Evolutionary conservation across 2,888 invertebrate genomes (phyloP).

Genomic region (Axea sp.): DNA sequence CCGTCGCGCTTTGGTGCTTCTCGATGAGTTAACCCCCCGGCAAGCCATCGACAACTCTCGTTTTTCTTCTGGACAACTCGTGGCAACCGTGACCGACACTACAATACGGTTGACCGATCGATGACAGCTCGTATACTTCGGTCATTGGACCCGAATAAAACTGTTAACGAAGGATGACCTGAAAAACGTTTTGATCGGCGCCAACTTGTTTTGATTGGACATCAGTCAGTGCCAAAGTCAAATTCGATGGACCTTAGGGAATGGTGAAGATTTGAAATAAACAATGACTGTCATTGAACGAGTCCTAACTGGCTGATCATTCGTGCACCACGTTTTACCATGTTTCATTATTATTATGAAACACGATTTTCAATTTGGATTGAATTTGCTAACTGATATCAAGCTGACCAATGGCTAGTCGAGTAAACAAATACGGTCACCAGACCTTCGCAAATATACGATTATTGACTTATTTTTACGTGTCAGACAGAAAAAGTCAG

Average conservation of each 20-base stretch:
- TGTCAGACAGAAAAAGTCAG: conserved; percentile 15
- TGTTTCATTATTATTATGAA: no score
- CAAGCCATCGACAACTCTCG: conserved; percentile 59
- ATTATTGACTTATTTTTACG: conserved; percentile 1
- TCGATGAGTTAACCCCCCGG: conserved; percentile 62
- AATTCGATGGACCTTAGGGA: background rate
- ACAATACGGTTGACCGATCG: conserved; percentile 23
- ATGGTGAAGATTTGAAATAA: conserved; percentile 4
- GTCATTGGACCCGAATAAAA: conserved; percentile 16
- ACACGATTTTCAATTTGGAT: background rate
- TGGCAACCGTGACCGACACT: conserved; percentile 14
- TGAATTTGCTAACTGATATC: background rate
- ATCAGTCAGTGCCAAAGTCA: conserved; percentile 6
- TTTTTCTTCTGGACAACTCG: conserved; percentile 37
- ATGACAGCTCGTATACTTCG: conserved; percentile 28
- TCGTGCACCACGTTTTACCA: background rate
- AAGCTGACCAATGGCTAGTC: background rate
- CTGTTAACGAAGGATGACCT: conserved; percentile 15
- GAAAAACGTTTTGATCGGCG: background rate
- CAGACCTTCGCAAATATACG: background rate
- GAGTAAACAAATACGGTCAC: background rate
- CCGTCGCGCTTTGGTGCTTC: conserved; percentile 60
- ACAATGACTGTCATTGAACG: conserved; percentile 27
- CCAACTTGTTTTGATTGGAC: conserved; percentile 10
- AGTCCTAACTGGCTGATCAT: background rate